A percentile compares a stretch with the other conserved stretches of the same genome.
These are phyloP conservation scores for Lycophotia porphyrea DNA, from an alignment of 2,888 invertebrate genomes.

Conservation along the genomic window DNA sequence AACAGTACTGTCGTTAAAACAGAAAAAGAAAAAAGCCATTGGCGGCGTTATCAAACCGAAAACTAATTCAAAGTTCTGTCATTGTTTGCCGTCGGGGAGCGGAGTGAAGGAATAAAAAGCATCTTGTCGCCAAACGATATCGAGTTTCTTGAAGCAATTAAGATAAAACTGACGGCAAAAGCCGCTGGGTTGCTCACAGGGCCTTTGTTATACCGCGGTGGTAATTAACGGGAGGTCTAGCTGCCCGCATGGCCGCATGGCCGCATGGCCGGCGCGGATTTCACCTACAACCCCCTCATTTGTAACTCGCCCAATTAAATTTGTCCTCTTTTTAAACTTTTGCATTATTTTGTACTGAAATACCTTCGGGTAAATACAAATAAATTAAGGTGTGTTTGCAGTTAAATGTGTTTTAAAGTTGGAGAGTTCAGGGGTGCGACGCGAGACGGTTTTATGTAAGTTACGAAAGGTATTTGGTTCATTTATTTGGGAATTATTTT, in stretches of 20 bases:
- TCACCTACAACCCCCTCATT: slow-evolving; percentile 57
- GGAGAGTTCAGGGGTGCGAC: slow-evolving; percentile 16
- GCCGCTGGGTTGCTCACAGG: slow-evolving; percentile 76
- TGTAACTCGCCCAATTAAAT: slow-evolving; percentile 58
- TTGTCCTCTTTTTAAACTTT: slow-evolving; percentile 61
- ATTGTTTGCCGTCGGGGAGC: slow-evolving; percentile 84
- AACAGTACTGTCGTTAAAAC: slow-evolving; percentile 79
- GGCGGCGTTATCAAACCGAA: slow-evolving; percentile 83
- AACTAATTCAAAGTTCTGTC: slow-evolving; percentile 88
- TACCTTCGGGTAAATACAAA: slow-evolving; percentile 48
- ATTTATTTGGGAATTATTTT: slow-evolving; percentile 22
- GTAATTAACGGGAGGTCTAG: slow-evolving; percentile 79
- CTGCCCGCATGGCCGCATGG: slow-evolving; percentile 79
- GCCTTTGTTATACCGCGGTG: slow-evolving; percentile 77
- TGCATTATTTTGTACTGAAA: slow-evolving; percentile 47
- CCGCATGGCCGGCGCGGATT: slow-evolving; percentile 55
- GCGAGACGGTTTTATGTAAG: slow-evolving; percentile 32
- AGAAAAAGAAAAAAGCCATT: slow-evolving; percentile 74
- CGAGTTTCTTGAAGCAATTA: slow-evolving; percentile 89
- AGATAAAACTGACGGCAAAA: slow-evolving; percentile 88
- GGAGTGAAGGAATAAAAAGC: slow-evolving; percentile 85
- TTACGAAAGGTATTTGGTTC: background rate
- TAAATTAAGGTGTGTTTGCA: slow-evolving; percentile 53
- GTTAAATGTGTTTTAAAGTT: slow-evolving; percentile 57
- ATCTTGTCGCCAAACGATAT: slow-evolving; percentile 88